Base-by-base conservation (phyloP, 2,113 vertebrate species). In the Mystacornis crossleyi region DNA sequence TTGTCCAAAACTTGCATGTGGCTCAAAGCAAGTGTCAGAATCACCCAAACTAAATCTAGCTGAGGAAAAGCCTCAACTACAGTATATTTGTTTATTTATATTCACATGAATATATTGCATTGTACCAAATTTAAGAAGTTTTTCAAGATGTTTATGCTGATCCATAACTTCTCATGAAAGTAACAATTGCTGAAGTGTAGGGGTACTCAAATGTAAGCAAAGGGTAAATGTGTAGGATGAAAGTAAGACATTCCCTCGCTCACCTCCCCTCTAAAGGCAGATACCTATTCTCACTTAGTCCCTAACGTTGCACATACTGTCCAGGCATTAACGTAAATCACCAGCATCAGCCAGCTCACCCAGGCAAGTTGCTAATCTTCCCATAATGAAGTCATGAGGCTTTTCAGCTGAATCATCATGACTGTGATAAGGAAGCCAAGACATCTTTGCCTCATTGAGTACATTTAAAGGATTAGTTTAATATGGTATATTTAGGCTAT, bases 21-120 rank as follows among this genome's bases (percentile, higher is more conserved):
- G 73, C 72, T 74, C 40, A 10, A 47, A 43, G 10, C 24, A 82
- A 90, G 65, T 78, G 72, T 94, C 60, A 91, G 86, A 97, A 97
- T 57, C 16, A 17, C 74, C 86, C 62, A 21, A 86, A 95, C 48
- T 87, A 84, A 90, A 97, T 72, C 82, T 67, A 97, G 64, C 43
- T 91, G 88, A 94, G 36, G 80, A 91, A 87, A 93, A 97, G 78
- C 87, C 64, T 95, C 58, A 86, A 69, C 43, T 82, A 62, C 71
- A 57, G 11, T 57, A 72, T 90, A 81, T 54, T 72, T 36, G 4
- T 26, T 93, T 47, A n/a, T 38, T 73, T 81, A 23, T 71, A 97
- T 24, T 34, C 3, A 69, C 45, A 38, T 42, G 28, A 84, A 81
- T 66, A 84, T 20, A 65, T 24, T 4, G 3, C 36, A 29, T 14